Base-by-base conservation (phyloP, 2,797 vertebrate genomes). In the Thripadectes ignobilis region DNA sequence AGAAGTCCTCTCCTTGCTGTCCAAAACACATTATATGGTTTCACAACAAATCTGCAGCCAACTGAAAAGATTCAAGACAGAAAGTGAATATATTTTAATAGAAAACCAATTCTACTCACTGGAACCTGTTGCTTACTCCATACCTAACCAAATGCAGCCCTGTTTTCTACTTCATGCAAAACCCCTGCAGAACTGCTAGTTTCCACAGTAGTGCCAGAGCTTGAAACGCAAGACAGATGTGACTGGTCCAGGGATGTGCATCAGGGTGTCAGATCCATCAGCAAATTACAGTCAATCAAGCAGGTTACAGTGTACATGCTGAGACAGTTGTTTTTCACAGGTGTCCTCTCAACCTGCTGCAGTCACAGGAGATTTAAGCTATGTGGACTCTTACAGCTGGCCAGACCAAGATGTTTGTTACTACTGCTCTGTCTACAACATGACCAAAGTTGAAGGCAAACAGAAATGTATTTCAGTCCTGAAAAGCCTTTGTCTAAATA, bases 181-280 rank as follows among this genome's bases (percentile, higher is more conserved):
- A 41, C 17, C 43, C 54, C 58, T 29, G 41, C 38, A 73, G 48
- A 77, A 63, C 26, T 67, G 26, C n/a, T 41, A 10, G 2, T 49
- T 57, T 63, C 72, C 79, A 62, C 45, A 32, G 41, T 1, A 65
- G 16, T 29, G 29, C 32, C 55, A 59, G 45, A 43, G 9, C 13
- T 20, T 45, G 17, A 52, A 52, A 51, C 6, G 7, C 23, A 79
- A 32, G 7, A 49, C 57, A 63, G 63, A 36, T 10, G 32, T 13
- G 29, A 62, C 22, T 2, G 3, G 22, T 19, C 11, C n/a, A 36
- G 3, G 34, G 30, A 55, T 57, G 3, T 6, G 11, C 1, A 0
- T 14, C 12, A 6, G 27, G 22, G 15, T 45, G 27, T 39, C 51
- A 51, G n/a, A 73, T n/a, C 32, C 52, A 32, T 7, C 79, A 82